phyloP scores from a whole-genome alignment of 2,888 invertebrate species.

The Tridacna crocea region DNA sequence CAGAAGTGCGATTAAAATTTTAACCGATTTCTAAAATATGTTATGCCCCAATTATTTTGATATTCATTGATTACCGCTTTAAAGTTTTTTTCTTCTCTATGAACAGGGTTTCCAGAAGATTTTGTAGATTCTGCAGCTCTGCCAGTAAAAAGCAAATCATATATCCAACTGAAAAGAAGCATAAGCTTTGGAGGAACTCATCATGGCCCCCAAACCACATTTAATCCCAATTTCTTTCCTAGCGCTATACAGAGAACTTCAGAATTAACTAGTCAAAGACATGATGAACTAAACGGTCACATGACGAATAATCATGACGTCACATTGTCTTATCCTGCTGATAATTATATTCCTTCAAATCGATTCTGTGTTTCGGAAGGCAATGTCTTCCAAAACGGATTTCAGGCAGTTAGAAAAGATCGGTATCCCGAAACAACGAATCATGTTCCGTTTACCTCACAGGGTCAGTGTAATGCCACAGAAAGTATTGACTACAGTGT shows the following conservation, averaged over 20 bases:
- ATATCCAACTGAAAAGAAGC: neutral
- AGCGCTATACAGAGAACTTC: neutral
- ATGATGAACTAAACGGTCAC: neutral
- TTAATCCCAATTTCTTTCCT: neutral
- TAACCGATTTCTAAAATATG: too few relatives aligned
- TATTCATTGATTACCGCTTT: too few relatives aligned
- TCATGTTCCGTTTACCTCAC: neutral
- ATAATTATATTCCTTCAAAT: neutral
- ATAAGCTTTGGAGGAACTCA: conserved; percentile 14
- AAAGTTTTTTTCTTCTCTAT: neutral
- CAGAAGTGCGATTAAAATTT: too few relatives aligned
- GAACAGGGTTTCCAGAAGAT: conserved; percentile 13
- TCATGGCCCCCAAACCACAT: neutral
- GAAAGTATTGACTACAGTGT: conserved; percentile 29
- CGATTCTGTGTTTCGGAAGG: neutral
- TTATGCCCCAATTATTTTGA: too few relatives aligned
- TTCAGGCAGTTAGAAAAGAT: neutral
- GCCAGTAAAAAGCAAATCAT: neutral
- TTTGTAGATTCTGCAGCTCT: neutral
- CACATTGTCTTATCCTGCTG: neutral
- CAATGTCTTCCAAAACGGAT: neutral
- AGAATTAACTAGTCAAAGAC: neutral
- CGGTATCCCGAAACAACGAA: too few relatives aligned
- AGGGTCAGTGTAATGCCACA: conserved; percentile 13
- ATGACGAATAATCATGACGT: conserved; percentile 4